A percentile compares a stretch with the other conserved stretches of the same genome.
phyloP scores from a whole-genome alignment of 2,888 invertebrate genomes.

The Teleogryllus oceanicus region DNA sequence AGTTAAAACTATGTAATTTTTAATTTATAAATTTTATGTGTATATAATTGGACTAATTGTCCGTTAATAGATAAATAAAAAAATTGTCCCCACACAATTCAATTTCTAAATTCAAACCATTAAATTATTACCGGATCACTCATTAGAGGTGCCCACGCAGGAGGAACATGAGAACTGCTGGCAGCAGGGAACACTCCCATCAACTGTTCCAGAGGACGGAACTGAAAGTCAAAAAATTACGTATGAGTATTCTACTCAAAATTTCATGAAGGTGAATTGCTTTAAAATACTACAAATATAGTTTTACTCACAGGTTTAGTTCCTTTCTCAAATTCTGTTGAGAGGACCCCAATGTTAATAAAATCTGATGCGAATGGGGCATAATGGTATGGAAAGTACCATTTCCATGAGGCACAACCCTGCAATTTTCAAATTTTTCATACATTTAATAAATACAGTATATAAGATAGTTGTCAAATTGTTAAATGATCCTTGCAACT shows the following conservation, averaged over 20 bases:
- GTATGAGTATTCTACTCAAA: conserved; percentile 29
- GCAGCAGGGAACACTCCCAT: conserved; percentile 99
- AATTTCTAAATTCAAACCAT: background rate
- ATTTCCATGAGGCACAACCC: conserved; percentile 99
- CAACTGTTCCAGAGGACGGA: conserved; percentile 94
- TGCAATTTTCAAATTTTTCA: conserved; percentile 37
- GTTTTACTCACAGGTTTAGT: conserved; percentile 74
- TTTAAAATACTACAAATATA: conserved; percentile 20
- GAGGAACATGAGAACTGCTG: conserved; percentile 88
- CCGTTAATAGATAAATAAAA: background rate
- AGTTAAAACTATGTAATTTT: no score
- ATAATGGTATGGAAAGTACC: conserved; percentile 99
- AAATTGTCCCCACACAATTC: background rate
- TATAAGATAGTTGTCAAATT: no score
- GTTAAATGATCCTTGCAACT: no score
- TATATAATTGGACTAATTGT: no score
- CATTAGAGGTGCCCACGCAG: conserved; percentile 92
- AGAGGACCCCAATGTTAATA: conserved; percentile 79
- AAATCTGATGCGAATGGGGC: conserved; percentile 99
- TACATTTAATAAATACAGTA: no score
- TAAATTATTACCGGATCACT: conserved; percentile 68
- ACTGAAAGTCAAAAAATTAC: conserved; percentile 54
- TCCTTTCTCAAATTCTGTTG: conserved; percentile 80
- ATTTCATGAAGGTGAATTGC: conserved; percentile 24
- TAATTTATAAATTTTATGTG: no score